Percentiles rank a stretch among this genome's conserved stretches.
These are phyloP conservation scores for Kryphioiulus occultus DNA, from an alignment of 2,888 invertebrate species.

Conservation along the genomic window DNA sequence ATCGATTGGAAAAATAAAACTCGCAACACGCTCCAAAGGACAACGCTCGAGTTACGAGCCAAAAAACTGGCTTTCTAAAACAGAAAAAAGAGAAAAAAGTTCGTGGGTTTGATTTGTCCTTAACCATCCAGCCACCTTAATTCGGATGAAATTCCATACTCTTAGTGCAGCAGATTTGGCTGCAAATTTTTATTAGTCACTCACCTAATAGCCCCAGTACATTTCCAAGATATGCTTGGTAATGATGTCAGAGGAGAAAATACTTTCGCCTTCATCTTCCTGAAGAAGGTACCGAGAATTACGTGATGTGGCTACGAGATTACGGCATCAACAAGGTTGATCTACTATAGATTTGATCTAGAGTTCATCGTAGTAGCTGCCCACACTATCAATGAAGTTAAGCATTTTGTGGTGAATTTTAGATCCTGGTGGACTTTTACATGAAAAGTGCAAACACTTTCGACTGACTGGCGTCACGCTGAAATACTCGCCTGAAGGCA, in stretches of 20 bases:
- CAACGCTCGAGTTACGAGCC: not conserved
- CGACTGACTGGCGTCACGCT: no score
- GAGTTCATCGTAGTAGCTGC: not conserved
- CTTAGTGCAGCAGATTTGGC: not conserved
- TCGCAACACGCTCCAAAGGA: not conserved
- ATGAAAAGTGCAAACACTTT: no score
- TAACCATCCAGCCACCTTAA: not conserved
- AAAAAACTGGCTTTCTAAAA: not conserved
- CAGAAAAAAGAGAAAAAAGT: not conserved
- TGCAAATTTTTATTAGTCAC: not conserved
- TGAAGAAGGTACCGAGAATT: not conserved
- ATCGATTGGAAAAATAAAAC: constrained; percentile 28
- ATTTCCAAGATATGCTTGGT: not conserved
- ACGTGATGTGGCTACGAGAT: not conserved
- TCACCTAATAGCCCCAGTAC: not conserved
- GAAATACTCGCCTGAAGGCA: no score
- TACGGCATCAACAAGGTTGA: not conserved
- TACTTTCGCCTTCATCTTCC: not conserved
- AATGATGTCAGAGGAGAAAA: not conserved
- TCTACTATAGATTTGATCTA: not conserved
- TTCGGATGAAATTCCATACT: not conserved
- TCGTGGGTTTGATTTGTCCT: not conserved
- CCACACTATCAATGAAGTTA: not conserved
- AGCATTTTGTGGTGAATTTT: not conserved
- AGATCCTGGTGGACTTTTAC: not conserved